phyloP scores from a whole-genome alignment of 2,113 vertebrate genomes.

The Pterocles burchelli region DNA sequence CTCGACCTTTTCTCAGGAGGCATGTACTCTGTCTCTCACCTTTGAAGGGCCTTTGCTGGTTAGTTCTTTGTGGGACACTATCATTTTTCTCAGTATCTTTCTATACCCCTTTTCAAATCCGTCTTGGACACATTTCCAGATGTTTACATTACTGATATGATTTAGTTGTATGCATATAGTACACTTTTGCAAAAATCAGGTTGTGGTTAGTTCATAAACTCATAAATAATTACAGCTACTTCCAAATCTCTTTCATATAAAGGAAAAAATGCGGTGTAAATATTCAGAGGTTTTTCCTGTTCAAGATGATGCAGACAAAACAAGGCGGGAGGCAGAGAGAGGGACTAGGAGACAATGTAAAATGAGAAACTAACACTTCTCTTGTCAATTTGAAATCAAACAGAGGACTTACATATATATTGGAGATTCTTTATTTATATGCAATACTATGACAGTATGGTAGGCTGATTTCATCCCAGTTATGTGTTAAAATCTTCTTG shows the following conservation, averaged over 20 bases:
- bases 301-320: not conserved
- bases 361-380: not conserved
- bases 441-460: not conserved
- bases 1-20: not conserved
- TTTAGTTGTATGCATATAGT: not conserved
- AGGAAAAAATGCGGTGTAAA: not conserved
- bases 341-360: not conserved
- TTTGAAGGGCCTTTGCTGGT: not conserved
- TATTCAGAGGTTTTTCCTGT: not conserved
- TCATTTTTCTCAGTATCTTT: not conserved
- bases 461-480: not conserved
- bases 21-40: not conserved
- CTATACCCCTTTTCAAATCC: not conserved
- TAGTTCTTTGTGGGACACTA: not conserved
- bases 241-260: constrained; percentile 1
- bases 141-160: not conserved
- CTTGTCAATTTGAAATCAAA: not conserved
- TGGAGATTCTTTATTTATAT: not conserved
- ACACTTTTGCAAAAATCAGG: not conserved
- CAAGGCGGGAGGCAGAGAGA: not conserved
- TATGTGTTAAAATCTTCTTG: not conserved
- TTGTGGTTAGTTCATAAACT: not conserved
- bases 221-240: constrained; percentile 15
- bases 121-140: not conserved
- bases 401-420: not conserved